These are phyloP conservation scores for Myopa tessellatipennis DNA, from an alignment of 2,888 invertebrate species.

Conservation along the genomic window DNA sequence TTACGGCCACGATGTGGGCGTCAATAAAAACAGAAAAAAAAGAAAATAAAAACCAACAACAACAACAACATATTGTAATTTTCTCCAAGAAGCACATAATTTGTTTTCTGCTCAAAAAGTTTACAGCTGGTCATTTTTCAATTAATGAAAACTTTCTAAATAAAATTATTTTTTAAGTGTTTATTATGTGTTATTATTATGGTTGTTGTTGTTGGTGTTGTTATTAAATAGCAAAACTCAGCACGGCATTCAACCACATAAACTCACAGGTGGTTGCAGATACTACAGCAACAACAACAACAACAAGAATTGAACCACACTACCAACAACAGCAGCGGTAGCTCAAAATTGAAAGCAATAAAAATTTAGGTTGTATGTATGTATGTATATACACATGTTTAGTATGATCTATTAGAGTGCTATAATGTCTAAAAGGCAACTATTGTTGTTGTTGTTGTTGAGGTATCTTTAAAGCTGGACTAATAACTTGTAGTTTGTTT, in stretches of 20 bases:
- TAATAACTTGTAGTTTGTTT: constrained; percentile 8
- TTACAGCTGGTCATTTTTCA: background rate
- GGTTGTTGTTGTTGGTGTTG: constrained; percentile 2
- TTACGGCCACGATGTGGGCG: no score
- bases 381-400: constrained; percentile 11
- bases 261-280: constrained; percentile 54
- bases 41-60: no score
- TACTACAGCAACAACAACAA: constrained; percentile 50
- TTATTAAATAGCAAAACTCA: constrained; percentile 47
- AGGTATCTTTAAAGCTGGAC: constrained; percentile 4
- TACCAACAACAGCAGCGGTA: constrained; percentile 34
- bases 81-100: background rate
- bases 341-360: constrained; percentile 27
- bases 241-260: constrained; percentile 55
- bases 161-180: constrained; percentile 10
- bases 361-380: constrained; percentile 25
- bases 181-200: background rate
- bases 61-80: background rate
- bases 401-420: constrained; percentile 13
- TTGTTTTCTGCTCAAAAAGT: background rate
- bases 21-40: no score
- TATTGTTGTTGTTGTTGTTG: constrained; percentile 15
- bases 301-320: constrained; percentile 22
- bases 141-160: constrained; percentile 30
- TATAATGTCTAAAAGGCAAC: background rate